Evolutionary conservation across 2,797 vertebrate genomes (phyloP).

Genomic region (Xerus rutilus): DNA sequence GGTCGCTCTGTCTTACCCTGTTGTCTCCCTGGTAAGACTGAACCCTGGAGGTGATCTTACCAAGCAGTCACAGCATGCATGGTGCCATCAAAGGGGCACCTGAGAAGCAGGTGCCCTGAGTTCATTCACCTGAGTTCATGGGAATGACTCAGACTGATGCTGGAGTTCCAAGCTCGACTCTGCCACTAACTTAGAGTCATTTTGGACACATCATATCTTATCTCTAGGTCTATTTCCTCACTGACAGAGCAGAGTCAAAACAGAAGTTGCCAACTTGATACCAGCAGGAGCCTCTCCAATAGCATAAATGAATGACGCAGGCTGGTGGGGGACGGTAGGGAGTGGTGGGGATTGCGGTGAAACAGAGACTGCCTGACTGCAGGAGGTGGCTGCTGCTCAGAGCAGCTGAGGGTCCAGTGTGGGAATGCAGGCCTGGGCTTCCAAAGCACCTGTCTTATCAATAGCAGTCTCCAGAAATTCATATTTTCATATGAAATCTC

Average conservation of each 20-base stretch:
- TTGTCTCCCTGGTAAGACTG: neutral
- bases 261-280: neutral
- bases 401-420: neutral
- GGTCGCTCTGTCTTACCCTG: neutral
- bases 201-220: neutral
- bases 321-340: neutral
- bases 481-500: neutral
- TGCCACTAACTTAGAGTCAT: neutral
- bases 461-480: neutral
- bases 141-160: neutral
- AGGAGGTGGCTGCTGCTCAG: neutral
- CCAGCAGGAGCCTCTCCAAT: neutral
- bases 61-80: neutral
- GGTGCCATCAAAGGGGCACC: neutral
- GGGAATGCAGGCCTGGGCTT: neutral
- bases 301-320: rapidly evolving
- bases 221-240: neutral
- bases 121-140: neutral
- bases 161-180: neutral
- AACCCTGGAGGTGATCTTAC: too few species aligned
- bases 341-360: neutral
- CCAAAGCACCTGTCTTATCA: neutral
- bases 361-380: neutral
- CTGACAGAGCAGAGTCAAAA: neutral
- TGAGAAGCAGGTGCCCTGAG: neutral